Evolutionary conservation across 1,140 invertebrate genomes (phyloP).

Genomic region (Polyergus mexicanus): DNA sequence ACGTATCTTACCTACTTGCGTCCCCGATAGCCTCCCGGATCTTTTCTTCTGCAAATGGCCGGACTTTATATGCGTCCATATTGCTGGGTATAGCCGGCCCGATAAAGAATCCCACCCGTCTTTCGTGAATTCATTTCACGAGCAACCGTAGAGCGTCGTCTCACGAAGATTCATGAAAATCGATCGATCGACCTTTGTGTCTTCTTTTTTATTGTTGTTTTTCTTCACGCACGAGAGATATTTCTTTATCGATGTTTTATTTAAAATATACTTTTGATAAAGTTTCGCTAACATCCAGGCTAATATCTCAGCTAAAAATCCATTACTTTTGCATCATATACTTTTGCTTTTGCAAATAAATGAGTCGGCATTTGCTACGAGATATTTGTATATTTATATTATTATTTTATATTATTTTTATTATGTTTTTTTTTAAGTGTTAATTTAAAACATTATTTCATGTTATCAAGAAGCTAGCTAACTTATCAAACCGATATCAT

Average conservation of each 20-base stretch:
- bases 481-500: too few relatives aligned
- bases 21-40: conserved; percentile 20
- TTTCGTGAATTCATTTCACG: conserved; percentile 72
- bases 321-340: background rate
- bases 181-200: conserved; percentile 57
- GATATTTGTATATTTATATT: background rate
- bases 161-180: conserved; percentile 57
- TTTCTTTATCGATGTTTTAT: background rate
- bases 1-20: conserved; percentile 46
- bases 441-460: too few relatives aligned
- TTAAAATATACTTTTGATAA: background rate
- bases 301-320: conserved; percentile 19
- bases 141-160: background rate
- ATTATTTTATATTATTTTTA: background rate
- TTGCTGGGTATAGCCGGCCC: conserved; percentile 55
- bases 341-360: background rate
- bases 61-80: conserved; percentile 65
- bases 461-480: too few relatives aligned
- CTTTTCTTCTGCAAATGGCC: conserved; percentile 75
- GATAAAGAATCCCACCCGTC: conserved; percentile 60
- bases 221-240: background rate
- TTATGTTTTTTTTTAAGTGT: too few relatives aligned
- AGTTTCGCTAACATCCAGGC: background rate
- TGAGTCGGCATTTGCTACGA: background rate
- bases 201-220: too few relatives aligned